Base-by-base conservation (phyloP, 1,140 invertebrate species). In the Mycetomoellerius zeteki region DNA sequence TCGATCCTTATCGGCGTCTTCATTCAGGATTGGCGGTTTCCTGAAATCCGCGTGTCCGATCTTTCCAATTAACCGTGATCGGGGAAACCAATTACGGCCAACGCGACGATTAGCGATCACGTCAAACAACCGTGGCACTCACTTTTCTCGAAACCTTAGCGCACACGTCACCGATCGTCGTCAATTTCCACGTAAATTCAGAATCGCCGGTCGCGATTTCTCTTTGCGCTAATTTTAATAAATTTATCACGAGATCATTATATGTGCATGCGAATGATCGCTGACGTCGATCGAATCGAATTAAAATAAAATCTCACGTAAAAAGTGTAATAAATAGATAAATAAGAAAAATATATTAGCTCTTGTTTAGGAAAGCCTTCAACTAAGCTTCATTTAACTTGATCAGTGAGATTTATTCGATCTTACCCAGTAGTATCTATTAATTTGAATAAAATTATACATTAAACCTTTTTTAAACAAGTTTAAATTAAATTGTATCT, bases 61-160 rank as follows among this genome's bases (percentile, higher is more conserved):
- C 47, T 24, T 81, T 81, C 64, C 47, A 10, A 19, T 81, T 81
- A 81, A 81, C 71, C 47, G 14, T 54, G n/a, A 30, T 43, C 33
- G 33, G 21, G 14, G 16, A 69, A 10, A 16, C n/a, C 37, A 65
- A 78, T 78, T 50, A 56, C n/a, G 21, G 64, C 16, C 62, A 19
- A 24, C 3, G 24, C 16, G 37, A 47, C 24, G 58, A 62, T 62
- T 62, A 24, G 37, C 56, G 37, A 3, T 19, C 14, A 19, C 52
- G 52, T 54, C 19, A 54, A 54, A n/a, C 19, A 43, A 43, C 37
- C 52, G 6, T n/a, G n/a, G n/a, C 8, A 10, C 54, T 56, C 56
- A 60, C 21, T 60, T 77, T 77, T 77, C 75, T 60, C 56, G 75
- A 77, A 77, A 77, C 24, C 5, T 19, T 4, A 37, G 75, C 16